Evolutionary conservation across 23 tunicate genomes (phyloP).

Genomic region (Ciona savignyi): DNA sequence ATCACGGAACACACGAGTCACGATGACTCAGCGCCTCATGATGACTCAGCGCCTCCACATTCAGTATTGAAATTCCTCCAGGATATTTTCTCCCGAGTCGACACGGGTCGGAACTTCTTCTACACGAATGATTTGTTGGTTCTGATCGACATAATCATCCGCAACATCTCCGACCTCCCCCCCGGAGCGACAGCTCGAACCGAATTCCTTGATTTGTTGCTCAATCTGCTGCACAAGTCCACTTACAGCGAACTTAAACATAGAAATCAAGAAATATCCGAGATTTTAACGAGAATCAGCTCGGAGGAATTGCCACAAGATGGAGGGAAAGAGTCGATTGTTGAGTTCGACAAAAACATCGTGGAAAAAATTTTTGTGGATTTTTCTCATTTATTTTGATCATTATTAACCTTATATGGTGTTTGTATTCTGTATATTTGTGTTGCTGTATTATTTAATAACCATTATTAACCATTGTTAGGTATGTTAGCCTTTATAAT

Average conservation of each 20-base stretch:
- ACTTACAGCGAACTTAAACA: constrained; percentile 47
- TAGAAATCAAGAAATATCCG: constrained; percentile 25
- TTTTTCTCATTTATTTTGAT: background rate
- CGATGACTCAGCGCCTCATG: background rate
- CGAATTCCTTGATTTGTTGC: constrained; percentile 65
- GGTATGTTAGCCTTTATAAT: too few species aligned
- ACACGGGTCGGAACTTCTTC: constrained; percentile 36
- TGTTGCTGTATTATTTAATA: background rate
- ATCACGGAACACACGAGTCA: constrained; percentile 19
- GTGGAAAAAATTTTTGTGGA: constrained; percentile 30
- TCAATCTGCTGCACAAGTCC: constrained; percentile 27
- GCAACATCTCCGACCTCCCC: constrained; percentile 71
- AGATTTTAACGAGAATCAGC: constrained; percentile 31
- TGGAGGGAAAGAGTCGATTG: constrained; percentile 7
- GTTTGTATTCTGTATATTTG: background rate
- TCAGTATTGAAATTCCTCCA: constrained; percentile 82
- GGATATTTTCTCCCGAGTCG: constrained; percentile 60
- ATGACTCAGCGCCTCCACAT: constrained; percentile 17
- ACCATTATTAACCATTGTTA: too few species aligned
- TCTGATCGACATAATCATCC: constrained; percentile 52
- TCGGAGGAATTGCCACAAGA: constrained; percentile 43
- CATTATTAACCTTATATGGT: background rate
- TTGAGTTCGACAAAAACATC: constrained; percentile 70
- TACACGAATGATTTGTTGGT: constrained; percentile 89
- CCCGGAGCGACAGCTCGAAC: constrained; percentile 62